Evolutionary conservation across 2,797 vertebrate species (phyloP), one percentile per base, ranked within the genome.

Genomic region (Eulemur albifrons): DNA sequence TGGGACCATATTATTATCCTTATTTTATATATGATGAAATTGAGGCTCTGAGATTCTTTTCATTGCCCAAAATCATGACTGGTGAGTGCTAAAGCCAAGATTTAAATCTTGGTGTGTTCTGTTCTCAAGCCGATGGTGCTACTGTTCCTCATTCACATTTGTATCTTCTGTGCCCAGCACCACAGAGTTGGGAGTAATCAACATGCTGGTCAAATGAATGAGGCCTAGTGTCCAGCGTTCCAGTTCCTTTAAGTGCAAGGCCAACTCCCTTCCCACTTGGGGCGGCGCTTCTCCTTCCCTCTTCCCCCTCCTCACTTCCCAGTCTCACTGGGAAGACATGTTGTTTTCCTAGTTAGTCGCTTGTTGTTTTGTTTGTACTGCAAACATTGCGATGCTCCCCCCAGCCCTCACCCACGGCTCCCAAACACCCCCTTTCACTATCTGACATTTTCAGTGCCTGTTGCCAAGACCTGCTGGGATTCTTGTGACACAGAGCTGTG

Each of bases 381-480:
- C 6, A 67, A 65, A 45, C 40, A 67, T 45, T 40, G 38, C 12
- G 43, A 11, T 45, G 9, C 30, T 32, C 8, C 21, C 32, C 40
- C 10, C 17, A 20, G 38, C 6, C 25, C 35, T 43, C 73, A 70
- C 0, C 48, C 84, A 85, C 67, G 59, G 88, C 75, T 88, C 65
- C 77, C 59, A 45, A n/a, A 30, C 0, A 15, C 17, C 27, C 25
- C 21, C 21, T 61, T 96, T 91, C 61, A n/a, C 48, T 40, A 72
- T 70, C 84, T 95, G 95, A 96, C 87, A 95, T 96, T 95, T 97
- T 73, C 85, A 57, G 81, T 17, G 54, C 93, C 90, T 86, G 13
- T 69, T 95, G 70, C 70, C 91, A 89, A 59, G 35, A 61, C 45
- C 61, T 35, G 48, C 84, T 90, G 81, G 75, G 81, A 94, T 95